A percentile compares a stretch with the other conserved stretches of the same genome.
Evolutionary conservation across 2,113 vertebrate species (phyloP).

Genomic region (Rattus rattus): DNA sequence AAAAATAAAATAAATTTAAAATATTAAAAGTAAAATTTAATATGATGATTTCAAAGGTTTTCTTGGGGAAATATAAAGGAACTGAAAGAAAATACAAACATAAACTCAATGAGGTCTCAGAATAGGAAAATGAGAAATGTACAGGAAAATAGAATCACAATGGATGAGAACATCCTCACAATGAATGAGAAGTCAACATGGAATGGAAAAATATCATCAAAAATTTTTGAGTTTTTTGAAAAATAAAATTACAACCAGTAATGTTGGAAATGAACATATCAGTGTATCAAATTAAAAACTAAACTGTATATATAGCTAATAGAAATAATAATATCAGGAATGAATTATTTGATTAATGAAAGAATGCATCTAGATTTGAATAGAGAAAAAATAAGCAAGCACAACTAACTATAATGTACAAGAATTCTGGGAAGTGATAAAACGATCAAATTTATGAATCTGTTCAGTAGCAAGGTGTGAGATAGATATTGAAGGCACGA

Average conservation of each 20-base stretch:
- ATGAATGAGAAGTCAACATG: neutral
- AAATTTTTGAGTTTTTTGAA: neutral
- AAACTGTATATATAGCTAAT: neutral
- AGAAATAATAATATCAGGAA: neutral
- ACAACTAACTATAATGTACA: neutral
- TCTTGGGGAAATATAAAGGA: neutral
- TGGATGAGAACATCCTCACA: neutral
- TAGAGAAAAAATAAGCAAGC: neutral
- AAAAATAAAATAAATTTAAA: neutral
- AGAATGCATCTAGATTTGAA: neutral
- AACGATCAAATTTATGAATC: neutral
- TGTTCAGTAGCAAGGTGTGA: too few relatives aligned
- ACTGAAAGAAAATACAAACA: neutral
- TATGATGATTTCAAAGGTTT: neutral
- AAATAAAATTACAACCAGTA: neutral
- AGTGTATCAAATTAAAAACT: neutral
- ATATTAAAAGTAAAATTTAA: neutral
- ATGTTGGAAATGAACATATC: neutral
- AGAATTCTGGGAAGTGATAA: neutral
- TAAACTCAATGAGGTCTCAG: neutral
- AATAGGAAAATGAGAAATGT: neutral
- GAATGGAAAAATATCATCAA: neutral
- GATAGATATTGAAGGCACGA: neutral
- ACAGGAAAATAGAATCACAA: neutral
- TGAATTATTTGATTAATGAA: too few relatives aligned